Evolutionary conservation across 2,888 invertebrate species (phyloP), one percentile per base, ranked within the genome.

Genomic region (Electrophaes corylata): DNA sequence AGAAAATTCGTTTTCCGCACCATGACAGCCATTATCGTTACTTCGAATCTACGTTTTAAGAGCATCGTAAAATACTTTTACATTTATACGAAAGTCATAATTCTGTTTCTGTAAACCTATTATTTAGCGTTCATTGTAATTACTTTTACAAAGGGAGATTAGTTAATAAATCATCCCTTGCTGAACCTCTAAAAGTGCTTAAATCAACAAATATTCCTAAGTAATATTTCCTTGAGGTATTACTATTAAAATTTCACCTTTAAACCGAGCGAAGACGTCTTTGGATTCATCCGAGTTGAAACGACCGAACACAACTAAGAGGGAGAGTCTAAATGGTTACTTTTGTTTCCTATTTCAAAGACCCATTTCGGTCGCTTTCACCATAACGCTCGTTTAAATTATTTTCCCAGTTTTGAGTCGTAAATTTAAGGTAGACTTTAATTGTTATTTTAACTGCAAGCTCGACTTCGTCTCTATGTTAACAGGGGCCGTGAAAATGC

Each of bases 401-500:
- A 90, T 90, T 91, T 88, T 83, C 78, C 83, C 88, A 83, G 88
- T 89, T 89, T 85, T 79, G 79, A 89, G 90, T 88, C 91, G 87
- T 91, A 91, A 91, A 91, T 91, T 91, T 89, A 72, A 79, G 78
- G 78, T 76, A 81, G 91, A 91, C 91, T 91, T 91, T 91, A 91
- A 91, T 91, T 91, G 90, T 91, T 89, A 89, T 88, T 91, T 91
- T 91, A 89, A 91, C 90, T 91, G 91, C 90, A 86, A 88, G 83
- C 84, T 86, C 83, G 84, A 88, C 87, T 84, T 86, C 84, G 86
- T 84, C 81, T 78, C 83, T 76, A 69, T 76, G 66, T 70, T 73
- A 72, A 73, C 68, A 70, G 79, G 84, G 84, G 79, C 75, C 70
- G 79, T 79, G 83, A 84, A 91, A 90, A 90, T 90, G 89, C 88